These are phyloP conservation scores for Idaea dimidiata DNA, from an alignment of 2,888 invertebrate species.

Conservation along the genomic window DNA sequence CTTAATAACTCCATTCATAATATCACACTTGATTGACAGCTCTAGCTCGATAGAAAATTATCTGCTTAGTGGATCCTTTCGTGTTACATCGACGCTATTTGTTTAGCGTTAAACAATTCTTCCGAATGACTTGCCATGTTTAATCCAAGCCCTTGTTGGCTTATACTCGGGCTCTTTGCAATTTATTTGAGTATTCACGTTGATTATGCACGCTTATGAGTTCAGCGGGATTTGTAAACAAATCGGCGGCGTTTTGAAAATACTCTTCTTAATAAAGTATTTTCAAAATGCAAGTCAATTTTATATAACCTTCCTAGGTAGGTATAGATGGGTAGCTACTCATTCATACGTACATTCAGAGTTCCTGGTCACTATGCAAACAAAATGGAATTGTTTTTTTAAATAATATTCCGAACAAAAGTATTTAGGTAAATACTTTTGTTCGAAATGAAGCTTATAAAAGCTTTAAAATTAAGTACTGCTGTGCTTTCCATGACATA, in stretches of 20 bases:
- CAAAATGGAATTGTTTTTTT: not conserved
- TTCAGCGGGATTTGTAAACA: constrained; percentile 47
- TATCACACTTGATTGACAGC: constrained; percentile 68
- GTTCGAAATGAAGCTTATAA: too few relatives aligned
- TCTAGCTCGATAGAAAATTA: constrained; percentile 69
- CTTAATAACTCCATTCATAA: constrained; percentile 48
- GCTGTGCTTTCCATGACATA: too few relatives aligned
- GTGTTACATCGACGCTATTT: constrained; percentile 69
- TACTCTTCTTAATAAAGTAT: not conserved
- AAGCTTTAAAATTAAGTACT: too few relatives aligned
- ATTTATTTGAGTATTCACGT: constrained; percentile 68
- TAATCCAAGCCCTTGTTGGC: constrained; percentile 64
- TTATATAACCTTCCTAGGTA: not conserved
- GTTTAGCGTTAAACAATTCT: constrained; percentile 79
- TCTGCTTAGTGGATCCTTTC: constrained; percentile 75
- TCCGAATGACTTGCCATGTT: constrained; percentile 68
- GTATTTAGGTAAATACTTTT: too few relatives aligned
- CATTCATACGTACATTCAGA: not conserved
- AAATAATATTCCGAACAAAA: not conserved
- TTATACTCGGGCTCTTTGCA: constrained; percentile 49
- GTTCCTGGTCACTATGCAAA: not conserved
- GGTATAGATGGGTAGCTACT: too few relatives aligned
- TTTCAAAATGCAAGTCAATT: not conserved
- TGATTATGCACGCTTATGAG: constrained; percentile 70
- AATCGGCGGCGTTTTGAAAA: constrained; percentile 7